A percentile compares a stretch with the other conserved stretches of the same genome.
phyloP scores from a whole-genome alignment of 2,888 invertebrate genomes.

The Coremacera marginata region DNA sequence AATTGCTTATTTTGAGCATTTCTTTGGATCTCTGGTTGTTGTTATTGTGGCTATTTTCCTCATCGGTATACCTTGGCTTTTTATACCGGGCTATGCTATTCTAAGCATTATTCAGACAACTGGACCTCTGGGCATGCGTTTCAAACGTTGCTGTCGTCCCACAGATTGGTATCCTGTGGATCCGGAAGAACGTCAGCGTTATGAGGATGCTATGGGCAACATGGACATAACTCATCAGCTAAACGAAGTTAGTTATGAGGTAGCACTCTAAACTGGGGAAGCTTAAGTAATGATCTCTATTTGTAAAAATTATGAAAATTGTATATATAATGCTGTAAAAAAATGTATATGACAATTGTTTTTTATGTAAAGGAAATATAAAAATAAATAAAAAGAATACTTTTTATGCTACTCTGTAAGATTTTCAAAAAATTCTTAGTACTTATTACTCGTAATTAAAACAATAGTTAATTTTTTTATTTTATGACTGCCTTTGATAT shows the following conservation, averaged over 20 bases:
- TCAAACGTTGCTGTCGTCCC: conserved; percentile 63
- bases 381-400: too few species aligned
- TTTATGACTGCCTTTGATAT: too few species aligned
- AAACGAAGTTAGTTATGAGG: conserved; percentile 50
- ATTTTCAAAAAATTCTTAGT: too few species aligned
- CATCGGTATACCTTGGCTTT: conserved; percentile 46
- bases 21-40: conserved; percentile 46
- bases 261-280: neutral
- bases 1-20: neutral
- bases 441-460: too few species aligned
- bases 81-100: conserved; percentile 59
- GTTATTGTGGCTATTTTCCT: conserved; percentile 41
- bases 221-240: conserved; percentile 62
- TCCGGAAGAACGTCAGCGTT: conserved; percentile 63
- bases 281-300: too few species aligned
- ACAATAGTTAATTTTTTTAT: too few species aligned
- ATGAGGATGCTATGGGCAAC: conserved; percentile 66
- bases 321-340: too few species aligned
- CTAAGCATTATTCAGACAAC: conserved; percentile 59
- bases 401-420: too few species aligned
- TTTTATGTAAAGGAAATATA: too few species aligned
- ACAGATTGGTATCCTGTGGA: conserved; percentile 68
- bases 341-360: too few species aligned
- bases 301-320: too few species aligned
- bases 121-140: conserved; percentile 58